Evolutionary conservation across 2,113 vertebrate species (phyloP).

Genomic region (Setophaga coronata): DNA sequence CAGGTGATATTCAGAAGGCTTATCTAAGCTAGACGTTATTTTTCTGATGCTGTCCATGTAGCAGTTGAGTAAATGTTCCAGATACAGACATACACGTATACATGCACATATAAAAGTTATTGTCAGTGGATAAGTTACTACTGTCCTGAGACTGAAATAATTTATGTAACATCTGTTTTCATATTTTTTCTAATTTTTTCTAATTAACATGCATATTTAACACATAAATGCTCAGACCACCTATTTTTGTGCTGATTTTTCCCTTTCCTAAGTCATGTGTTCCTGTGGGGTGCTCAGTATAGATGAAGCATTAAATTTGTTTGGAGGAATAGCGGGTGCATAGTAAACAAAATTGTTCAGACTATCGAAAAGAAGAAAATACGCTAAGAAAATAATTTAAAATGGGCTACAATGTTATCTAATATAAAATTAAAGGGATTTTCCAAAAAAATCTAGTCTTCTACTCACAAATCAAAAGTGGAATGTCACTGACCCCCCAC

Average conservation of each 20-base stretch:
- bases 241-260: conserved; percentile 70
- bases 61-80: conserved; percentile 55
- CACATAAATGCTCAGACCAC: conserved; percentile 72
- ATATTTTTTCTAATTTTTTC: conserved; percentile 79
- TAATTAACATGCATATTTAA: conserved; percentile 84
- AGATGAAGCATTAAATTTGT: conserved; percentile 46
- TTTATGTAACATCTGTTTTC: conserved; percentile 85
- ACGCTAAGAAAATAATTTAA: background rate
- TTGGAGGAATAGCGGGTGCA: background rate
- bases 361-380: background rate
- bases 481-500: background rate
- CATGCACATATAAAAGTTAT: conserved; percentile 76
- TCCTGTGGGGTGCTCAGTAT: conserved; percentile 41
- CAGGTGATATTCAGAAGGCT: background rate
- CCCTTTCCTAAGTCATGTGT: conserved; percentile 47
- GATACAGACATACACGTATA: conserved; percentile 62
- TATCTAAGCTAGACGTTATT: background rate
- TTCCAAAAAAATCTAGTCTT: background rate
- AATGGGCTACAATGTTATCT: background rate
- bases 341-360: conserved; percentile 22
- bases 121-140: conserved; percentile 78
- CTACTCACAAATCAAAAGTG: background rate
- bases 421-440: background rate
- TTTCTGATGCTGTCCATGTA: conserved; percentile 30
- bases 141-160: conserved; percentile 77